phyloP scores from a whole-genome alignment of 1,140 invertebrate genomes.

The Macrobrachium nipponense region DNA sequence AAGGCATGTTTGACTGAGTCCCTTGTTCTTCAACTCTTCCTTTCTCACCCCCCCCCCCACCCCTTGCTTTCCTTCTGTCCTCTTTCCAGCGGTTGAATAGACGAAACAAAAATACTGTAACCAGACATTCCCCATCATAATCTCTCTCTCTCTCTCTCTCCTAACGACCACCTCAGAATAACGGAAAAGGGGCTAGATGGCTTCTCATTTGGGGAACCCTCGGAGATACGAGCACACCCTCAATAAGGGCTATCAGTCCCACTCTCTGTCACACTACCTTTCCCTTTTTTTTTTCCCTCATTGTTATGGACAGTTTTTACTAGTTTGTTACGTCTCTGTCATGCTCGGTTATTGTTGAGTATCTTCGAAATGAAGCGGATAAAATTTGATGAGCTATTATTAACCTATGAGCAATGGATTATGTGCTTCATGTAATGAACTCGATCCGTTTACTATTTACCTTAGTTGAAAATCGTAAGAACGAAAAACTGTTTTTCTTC shows the following conservation, averaged over 20 bases:
- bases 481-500: no score
- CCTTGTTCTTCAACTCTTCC: background rate
- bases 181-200: constrained; percentile 31
- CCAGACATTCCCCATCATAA: background rate
- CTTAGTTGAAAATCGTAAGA: no score
- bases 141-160: constrained; percentile 2
- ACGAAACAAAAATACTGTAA: background rate
- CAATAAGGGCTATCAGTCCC: background rate
- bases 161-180: constrained; percentile 53
- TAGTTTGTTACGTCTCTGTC: no score
- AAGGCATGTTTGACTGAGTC: background rate
- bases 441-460: no score
- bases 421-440: no score
- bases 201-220: constrained; percentile 16
- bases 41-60: background rate
- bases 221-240: background rate
- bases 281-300: background rate
- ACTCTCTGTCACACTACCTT: background rate
- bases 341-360: no score
- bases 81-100: background rate
- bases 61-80: background rate
- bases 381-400: no score
- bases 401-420: no score
- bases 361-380: no score
- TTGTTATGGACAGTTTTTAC: no score